Evolutionary conservation across 2,113 vertebrate genomes (phyloP).

Genomic region (Myanophis thanlyinensis): DNA sequence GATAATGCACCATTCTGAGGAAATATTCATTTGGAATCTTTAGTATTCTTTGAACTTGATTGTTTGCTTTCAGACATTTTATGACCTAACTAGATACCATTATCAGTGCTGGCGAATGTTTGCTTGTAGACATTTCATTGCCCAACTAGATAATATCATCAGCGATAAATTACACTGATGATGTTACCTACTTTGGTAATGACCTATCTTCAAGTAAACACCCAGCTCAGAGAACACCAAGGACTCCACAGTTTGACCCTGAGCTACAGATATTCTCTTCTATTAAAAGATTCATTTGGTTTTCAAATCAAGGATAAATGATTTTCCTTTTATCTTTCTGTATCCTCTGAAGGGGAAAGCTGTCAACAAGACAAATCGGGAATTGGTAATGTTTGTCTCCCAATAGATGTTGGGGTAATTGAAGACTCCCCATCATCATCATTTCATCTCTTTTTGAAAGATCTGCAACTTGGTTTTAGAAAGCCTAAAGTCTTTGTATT

Average conservation of each 20-base stretch:
- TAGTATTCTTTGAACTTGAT: not conserved
- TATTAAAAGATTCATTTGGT: not conserved
- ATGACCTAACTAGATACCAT: not conserved
- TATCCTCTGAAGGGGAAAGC: not conserved
- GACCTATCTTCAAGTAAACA: not conserved
- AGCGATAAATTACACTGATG: too few species aligned
- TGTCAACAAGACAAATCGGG: not conserved
- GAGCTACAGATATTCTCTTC: not conserved
- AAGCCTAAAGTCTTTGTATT: not conserved
- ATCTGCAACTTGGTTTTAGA: not conserved
- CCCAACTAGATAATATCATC: not conserved
- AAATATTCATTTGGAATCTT: not conserved
- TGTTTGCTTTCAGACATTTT: not conserved
- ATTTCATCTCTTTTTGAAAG: not conserved
- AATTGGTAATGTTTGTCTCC: not conserved
- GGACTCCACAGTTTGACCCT: not conserved
- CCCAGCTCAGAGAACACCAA: not conserved
- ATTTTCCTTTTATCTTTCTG: not conserved
- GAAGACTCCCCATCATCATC: not conserved
- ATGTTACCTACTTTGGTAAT: not conserved
- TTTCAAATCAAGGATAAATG: not conserved
- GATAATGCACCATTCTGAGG: not conserved
- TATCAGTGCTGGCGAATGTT: not conserved
- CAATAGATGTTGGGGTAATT: not conserved
- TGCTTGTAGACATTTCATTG: not conserved